Percentiles rank a stretch among this genome's conserved stretches.
These are phyloP conservation scores for Dufourea novaeangliae DNA, from an alignment of 1,140 invertebrate genomes.

Conservation along the genomic window DNA sequence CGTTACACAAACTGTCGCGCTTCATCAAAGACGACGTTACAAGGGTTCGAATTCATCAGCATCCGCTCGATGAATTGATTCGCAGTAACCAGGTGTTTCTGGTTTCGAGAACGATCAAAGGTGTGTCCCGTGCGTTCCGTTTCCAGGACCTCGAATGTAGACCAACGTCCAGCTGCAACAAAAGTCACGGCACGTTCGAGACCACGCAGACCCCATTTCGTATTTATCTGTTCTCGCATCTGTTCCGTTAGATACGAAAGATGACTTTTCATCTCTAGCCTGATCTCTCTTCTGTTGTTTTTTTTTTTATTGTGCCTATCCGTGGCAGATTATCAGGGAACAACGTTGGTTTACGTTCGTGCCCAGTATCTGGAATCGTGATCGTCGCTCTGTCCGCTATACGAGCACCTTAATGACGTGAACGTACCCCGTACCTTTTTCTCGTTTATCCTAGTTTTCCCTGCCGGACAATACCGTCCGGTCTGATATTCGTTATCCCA, in stretches of 20 bases:
- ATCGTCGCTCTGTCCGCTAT: slow-evolving; percentile 1
- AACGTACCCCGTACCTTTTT: background rate
- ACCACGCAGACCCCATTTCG: slow-evolving; percentile 9
- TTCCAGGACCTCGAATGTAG: slow-evolving; percentile 52
- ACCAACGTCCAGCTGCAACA: slow-evolving; percentile 62
- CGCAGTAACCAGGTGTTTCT: slow-evolving; percentile 58
- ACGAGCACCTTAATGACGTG: slow-evolving; percentile 30
- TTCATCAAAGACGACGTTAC: background rate
- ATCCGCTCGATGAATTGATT: slow-evolving; percentile 27
- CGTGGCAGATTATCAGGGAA: slow-evolving; percentile 20
- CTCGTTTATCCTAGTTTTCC: background rate
- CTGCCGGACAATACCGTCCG: slow-evolving; percentile 15
- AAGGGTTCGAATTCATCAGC: background rate
- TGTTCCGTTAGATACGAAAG: slow-evolving; percentile 49
- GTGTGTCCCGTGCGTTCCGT: slow-evolving; percentile 47
- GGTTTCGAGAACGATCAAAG: slow-evolving; percentile 55
- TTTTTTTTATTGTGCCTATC: background rate
- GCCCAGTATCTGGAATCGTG: slow-evolving; percentile 28
- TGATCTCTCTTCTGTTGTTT: background rate
- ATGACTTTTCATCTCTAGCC: slow-evolving; percentile 50
- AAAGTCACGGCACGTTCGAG: slow-evolving; percentile 33
- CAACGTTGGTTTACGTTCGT: background rate
- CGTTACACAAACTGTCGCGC: background rate
- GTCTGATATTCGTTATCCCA: background rate
- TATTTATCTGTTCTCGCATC: slow-evolving; percentile 47